phyloP scores from a whole-genome alignment of 2,113 vertebrate species.

The Cinclus mexicanus region DNA sequence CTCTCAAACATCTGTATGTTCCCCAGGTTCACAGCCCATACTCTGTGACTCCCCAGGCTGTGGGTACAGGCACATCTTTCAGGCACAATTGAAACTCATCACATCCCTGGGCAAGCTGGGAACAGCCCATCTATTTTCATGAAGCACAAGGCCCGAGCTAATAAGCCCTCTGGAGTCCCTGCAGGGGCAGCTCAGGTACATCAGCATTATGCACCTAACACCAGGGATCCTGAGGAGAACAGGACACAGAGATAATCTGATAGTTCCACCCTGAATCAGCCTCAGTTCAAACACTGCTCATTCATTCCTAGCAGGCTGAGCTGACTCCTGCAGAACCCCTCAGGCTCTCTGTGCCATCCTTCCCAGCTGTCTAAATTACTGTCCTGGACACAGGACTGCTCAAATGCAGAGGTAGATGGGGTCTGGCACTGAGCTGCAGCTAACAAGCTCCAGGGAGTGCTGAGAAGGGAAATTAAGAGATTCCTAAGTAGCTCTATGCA shows the following conservation, averaged over 20 bases:
- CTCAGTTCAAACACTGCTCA: not conserved
- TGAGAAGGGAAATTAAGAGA: conserved; percentile 33
- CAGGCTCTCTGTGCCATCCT: not conserved
- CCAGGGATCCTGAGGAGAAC: not conserved
- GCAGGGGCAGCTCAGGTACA: not conserved
- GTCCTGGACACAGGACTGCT: not conserved
- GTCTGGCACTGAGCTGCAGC: conserved; percentile 39
- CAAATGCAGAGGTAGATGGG: conserved; percentile 1
- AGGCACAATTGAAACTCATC: not conserved
- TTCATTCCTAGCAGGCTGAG: not conserved
- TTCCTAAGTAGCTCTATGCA: not conserved
- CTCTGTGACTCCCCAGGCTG: not conserved
- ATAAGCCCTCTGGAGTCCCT: not conserved
- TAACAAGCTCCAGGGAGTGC: conserved; percentile 42
- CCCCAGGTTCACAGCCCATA: not conserved
- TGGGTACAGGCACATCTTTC: not conserved
- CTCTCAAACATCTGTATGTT: not conserved
- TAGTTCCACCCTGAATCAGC: not conserved
- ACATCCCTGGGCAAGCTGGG: not conserved
- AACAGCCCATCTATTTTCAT: not conserved
- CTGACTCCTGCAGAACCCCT: not conserved
- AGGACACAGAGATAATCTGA: not conserved
- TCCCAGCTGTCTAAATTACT: conserved; percentile 21
- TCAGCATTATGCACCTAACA: not conserved
- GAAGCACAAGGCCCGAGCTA: not conserved